Base-by-base conservation (phyloP, 2,113 vertebrate genomes). In the Daboia siamensis region DNA sequence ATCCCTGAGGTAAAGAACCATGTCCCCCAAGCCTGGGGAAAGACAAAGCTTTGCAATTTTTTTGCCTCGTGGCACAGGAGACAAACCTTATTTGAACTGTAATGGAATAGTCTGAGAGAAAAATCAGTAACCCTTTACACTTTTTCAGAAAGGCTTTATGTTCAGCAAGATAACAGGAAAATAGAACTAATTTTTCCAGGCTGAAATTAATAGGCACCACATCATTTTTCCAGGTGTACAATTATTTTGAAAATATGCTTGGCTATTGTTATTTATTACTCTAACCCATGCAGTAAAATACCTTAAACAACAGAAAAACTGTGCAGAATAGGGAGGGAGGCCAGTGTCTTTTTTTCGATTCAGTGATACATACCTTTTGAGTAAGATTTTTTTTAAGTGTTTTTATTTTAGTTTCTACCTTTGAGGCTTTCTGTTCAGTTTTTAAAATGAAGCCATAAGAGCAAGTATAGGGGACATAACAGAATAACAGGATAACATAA, bases 1-100 rank as follows among this genome's bases (percentile, higher is more conserved):
- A 61, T 33, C 51, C 87, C 89, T 24, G 93, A 51, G 84, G 48
- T 17, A n/a, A 86, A 33, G 6, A 88, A 88, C 24, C 93, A 92
- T 94, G 17, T 3, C 54, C 33, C 94, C 90, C 61, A 93, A 91
- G 93, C 86, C 54, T 6, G 5, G 85, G n/a, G 56, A 55, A 9
- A 24, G 21, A 91, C 17, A 3, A 64, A 3, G 4, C 69, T 12
- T 87, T 52, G 90, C 90, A 93, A 91, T 24, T 86, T n/a, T 39
- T 80, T 48, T 89, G 61, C 17, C 48, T 57, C 17, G 8, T 54
- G 44, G 55, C 44, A 54, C 26, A 26, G 39, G 2, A 4, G 59
- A 24, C 59, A 69, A 44, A 46, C 26, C 57, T 46, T 39, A 44
- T 51, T 92, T 57, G 51, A 20, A 61, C 51, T 90, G 13, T 20